These are phyloP conservation scores for Cyrtonyx montezumae DNA, from an alignment of 2,113 vertebrate genomes.

Conservation along the genomic window DNA sequence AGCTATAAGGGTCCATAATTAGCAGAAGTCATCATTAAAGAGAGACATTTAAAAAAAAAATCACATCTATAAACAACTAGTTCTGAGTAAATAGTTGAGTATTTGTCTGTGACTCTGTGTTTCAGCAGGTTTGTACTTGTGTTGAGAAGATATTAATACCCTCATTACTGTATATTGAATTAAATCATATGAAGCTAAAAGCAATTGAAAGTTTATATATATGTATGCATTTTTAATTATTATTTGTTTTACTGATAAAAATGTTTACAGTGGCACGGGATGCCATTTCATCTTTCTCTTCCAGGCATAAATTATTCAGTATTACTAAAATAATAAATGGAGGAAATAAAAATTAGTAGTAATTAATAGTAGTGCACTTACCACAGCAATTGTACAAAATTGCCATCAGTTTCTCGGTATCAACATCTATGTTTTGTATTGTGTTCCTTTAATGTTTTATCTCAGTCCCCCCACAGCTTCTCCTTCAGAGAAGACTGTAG, in stretches of 20 bases:
- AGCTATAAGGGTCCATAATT: not conserved
- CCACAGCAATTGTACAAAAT: not conserved
- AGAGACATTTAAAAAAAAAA: not conserved
- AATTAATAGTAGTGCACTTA: conserved; percentile 1
- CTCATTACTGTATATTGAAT: not conserved
- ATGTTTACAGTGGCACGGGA: not conserved
- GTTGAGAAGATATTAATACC: not conserved
- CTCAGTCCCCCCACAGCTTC: not conserved
- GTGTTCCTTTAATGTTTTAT: conserved; percentile 17
- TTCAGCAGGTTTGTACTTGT: not conserved
- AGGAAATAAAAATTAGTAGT: conserved; percentile 12
- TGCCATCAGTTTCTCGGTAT: not conserved
- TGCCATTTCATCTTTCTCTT: not conserved
- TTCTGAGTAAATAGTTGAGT: not conserved
- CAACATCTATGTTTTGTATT: conserved; percentile 13
- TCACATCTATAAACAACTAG: not conserved
- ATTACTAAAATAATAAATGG: not conserved
- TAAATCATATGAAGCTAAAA: not conserved
- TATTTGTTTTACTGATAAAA: not conserved
- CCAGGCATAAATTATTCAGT: not conserved
- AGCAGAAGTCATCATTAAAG: not conserved
- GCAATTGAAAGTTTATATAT: not conserved
- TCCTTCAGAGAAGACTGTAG: conserved; percentile 20
- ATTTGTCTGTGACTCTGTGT: not conserved
- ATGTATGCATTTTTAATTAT: no score